phyloP scores from a whole-genome alignment of 2,888 invertebrate species.

The Microchrysa polita region DNA sequence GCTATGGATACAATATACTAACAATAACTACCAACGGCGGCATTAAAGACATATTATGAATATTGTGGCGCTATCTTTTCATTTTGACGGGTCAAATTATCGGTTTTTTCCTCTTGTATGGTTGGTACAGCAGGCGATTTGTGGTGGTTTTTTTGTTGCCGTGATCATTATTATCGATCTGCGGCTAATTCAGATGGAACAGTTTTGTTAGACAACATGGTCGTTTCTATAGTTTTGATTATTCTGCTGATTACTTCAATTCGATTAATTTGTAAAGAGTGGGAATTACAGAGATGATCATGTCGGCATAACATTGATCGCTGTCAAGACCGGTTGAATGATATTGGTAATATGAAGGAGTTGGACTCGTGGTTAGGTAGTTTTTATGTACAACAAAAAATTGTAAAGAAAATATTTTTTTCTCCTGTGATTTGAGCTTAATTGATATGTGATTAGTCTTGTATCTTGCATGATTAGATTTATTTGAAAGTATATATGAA shows the following conservation, averaged over 20 bases:
- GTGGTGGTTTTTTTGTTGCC: constrained; percentile 8
- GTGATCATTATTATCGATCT: constrained; percentile 17
- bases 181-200: constrained; percentile 9
- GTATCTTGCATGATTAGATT: no score
- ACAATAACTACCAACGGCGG: background rate
- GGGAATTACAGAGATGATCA: constrained; percentile 27
- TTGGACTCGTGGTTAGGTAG: no score
- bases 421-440: no score
- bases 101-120: background rate
- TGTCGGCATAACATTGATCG: constrained; percentile 25
- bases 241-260: constrained; percentile 17
- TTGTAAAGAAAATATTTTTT: no score
- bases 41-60: constrained; percentile 17
- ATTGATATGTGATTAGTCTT: no score
- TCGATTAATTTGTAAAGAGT: constrained; percentile 37
- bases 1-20: background rate
- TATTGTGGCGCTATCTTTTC: constrained; percentile 36
- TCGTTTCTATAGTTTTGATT: background rate
- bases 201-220: background rate
- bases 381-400: no score
- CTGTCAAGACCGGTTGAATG: constrained; percentile 9
- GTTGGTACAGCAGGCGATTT: background rate
- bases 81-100: constrained; percentile 21
- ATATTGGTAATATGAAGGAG: no score
- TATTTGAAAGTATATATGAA: no score